These are phyloP conservation scores for Dasypogon diadema DNA, from an alignment of 2,888 invertebrate genomes.

Conservation along the genomic window DNA sequence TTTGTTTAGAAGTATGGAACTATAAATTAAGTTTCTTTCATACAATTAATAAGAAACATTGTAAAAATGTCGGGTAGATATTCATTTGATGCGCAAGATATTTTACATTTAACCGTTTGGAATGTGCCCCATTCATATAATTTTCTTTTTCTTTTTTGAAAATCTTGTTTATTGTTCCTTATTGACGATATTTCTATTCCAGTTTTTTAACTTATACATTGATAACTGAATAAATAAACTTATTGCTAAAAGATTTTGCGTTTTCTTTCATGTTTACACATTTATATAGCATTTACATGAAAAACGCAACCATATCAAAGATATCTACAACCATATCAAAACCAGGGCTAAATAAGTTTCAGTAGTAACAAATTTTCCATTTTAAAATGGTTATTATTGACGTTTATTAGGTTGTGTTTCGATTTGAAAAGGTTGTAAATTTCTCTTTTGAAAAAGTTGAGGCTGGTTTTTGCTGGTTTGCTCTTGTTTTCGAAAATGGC, in stretches of 20 bases:
- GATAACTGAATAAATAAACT: conserved; percentile 16
- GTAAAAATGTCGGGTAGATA: not conserved
- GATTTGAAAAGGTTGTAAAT: too few relatives aligned
- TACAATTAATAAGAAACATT: not conserved
- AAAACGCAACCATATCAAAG: too few relatives aligned
- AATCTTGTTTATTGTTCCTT: not conserved
- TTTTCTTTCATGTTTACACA: not conserved
- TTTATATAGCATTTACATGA: too few relatives aligned
- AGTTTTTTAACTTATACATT: conserved; percentile 26
- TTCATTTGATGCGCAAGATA: conserved; percentile 28
- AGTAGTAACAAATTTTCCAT: too few relatives aligned
- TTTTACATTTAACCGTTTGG: too few relatives aligned
- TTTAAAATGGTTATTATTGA: too few relatives aligned
- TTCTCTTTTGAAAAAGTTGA: too few relatives aligned
- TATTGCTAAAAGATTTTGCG: not conserved
- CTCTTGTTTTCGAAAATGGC: too few relatives aligned
- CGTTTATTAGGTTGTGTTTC: too few relatives aligned
- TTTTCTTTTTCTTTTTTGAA: not conserved
- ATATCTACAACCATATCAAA: too few relatives aligned
- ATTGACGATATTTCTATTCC: conserved; percentile 7
- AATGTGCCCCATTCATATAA: not conserved
- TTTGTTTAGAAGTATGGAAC: conserved; percentile 5
- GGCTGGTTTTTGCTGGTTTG: too few relatives aligned
- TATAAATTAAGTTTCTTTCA: not conserved
- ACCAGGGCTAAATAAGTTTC: too few relatives aligned